Conservation (phyloP, 2,797 vertebrate genomes). For the Phylloscopus collybita region DNA sequence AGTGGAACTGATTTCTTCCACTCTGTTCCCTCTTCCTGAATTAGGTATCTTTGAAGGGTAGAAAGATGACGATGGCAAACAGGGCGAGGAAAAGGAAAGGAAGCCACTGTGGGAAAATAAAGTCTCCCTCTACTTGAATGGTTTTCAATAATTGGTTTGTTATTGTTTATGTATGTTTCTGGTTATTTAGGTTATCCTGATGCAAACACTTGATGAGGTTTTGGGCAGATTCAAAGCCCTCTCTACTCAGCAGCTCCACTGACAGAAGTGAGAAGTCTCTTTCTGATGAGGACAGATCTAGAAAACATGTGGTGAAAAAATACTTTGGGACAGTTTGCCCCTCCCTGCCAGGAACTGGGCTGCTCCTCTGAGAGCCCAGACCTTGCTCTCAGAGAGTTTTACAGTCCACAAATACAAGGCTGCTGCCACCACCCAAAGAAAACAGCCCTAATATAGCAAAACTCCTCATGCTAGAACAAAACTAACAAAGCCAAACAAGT, state of each 20-base stretch:
- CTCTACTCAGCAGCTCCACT: background rate
- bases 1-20: background rate
- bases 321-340: background rate
- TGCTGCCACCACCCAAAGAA: background rate
- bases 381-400: background rate
- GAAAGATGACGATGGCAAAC: background rate
- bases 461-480: background rate
- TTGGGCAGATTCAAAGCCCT: background rate
- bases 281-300: background rate
- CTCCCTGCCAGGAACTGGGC: background rate
- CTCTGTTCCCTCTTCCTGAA: background rate
- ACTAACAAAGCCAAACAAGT: background rate
- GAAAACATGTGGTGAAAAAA: background rate
- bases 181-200: background rate
- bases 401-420: background rate
- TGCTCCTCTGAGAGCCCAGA: background rate
- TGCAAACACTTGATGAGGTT: background rate
- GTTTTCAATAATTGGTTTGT: background rate
- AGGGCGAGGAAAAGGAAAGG: background rate
- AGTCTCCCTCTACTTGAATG: background rate
- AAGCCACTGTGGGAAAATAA: background rate
- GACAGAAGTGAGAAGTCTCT: background rate
- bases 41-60: background rate
- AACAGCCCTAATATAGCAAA: background rate
- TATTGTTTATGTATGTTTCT: background rate